These are phyloP conservation scores for Phylloscopus whistleri DNA, from an alignment of 2,113 vertebrate species.

Conservation along the genomic window DNA sequence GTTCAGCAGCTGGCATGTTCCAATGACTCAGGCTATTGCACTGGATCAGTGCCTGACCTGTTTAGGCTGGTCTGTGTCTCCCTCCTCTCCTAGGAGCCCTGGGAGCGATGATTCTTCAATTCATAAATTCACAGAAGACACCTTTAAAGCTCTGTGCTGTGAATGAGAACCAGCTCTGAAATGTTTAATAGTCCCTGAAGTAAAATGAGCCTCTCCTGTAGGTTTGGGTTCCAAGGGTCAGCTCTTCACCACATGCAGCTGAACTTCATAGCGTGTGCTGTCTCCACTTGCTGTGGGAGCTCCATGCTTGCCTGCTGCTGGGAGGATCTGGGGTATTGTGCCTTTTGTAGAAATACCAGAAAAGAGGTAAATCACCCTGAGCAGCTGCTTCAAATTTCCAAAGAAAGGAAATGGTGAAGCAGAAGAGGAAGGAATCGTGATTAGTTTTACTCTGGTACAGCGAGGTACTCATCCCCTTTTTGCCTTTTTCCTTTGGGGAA, in stretches of 20 bases:
- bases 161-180: neutral
- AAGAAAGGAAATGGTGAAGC: neutral
- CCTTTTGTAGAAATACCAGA: neutral
- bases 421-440: neutral
- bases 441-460: neutral
- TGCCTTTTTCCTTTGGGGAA: neutral
- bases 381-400: neutral
- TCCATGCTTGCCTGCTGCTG: accelerated
- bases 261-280: neutral
- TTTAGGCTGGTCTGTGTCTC: neutral
- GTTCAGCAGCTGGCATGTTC: neutral
- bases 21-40: neutral
- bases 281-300: neutral
- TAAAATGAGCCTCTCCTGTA: neutral
- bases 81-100: neutral
- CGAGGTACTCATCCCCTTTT: neutral
- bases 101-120: neutral
- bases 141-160: neutral
- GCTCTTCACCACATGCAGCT: neutral
- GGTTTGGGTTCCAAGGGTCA: neutral
- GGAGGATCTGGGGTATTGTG: neutral
- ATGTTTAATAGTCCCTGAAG: neutral
- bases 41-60: neutral
- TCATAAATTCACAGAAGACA: neutral
- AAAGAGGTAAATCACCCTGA: neutral